Evolutionary conservation across 2,888 invertebrate genomes (phyloP), one percentile per base, ranked within the genome.

Genomic region (Hermaeophaga mercurialis): DNA sequence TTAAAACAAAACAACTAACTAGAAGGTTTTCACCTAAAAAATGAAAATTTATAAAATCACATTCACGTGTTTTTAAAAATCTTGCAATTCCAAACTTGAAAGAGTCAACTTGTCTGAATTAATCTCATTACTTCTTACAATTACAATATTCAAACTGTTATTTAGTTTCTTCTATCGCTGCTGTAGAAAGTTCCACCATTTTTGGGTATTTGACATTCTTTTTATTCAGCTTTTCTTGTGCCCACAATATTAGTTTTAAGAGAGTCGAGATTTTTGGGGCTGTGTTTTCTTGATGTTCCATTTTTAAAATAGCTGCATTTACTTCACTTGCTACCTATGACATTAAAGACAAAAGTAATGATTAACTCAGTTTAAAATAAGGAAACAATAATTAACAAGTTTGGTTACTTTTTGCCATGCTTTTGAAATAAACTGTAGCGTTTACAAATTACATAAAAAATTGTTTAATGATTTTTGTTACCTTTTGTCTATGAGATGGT

Each of bases 291-390:
- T 90, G 88, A 71, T 94, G 91, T 75, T 97, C 96, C 81, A 91
- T 90, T 75, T 94, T 92, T 50, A 98, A 80, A 68, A 98, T 96
- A n/a, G 97, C 96, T 44, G 96, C 94, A 79, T 98, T 98, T 12
- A 98, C 82, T 80, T 97, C 96, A 80, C 96, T 96, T 15, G 97
- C 97, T 73, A 97, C 91, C 91, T 91, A 73, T 34, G 70, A 74
- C 52, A 41, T 34, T 34, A 58, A 31, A 34, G 11, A n/a, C 28
- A 45, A n/a, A 31, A n/a, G n/a, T n/a, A n/a, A n/a, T n/a, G n/a
- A n/a, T n/a, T n/a, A n/a, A n/a, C n/a, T n/a, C n/a, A n/a, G n/a
- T n/a, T n/a, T n/a, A n/a, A n/a, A n/a, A n/a, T n/a, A n/a, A n/a
- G n/a, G n/a, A n/a, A n/a, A n/a, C n/a, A n/a, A n/a, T n/a, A n/a